Base-by-base conservation (phyloP, 2,113 vertebrate species). In the Myotis yumanensis region DNA sequence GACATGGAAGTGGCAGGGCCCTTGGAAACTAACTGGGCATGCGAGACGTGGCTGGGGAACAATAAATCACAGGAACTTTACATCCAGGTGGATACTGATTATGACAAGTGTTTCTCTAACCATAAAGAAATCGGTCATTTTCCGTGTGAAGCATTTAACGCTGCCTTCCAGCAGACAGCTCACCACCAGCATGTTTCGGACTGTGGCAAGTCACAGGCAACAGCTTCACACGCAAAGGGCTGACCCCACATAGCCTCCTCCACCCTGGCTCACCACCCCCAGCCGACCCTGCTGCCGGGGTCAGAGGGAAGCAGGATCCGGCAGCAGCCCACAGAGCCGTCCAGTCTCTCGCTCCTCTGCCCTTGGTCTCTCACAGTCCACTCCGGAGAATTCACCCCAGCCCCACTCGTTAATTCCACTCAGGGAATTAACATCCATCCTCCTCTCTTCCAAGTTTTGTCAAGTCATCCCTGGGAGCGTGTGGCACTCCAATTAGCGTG, bases 11-110 rank as follows among this genome's bases (percentile, higher is more conserved):
- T 0, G 16, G 69, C 52, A 16, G 7, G 11, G 68, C 15, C 37
- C 59, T 17, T 64, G 71, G 73, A 81, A 68, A 86, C 82, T 5
- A 95, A 90, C 77, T 57, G 88, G 89, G 43, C 76, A 8, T 17
- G 4, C 3, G 84, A 75, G 79, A 96, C 75, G 92, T 1, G 12
- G 73, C 40, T 22, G 90, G 81, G 81, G 40, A 82, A 62, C 52
- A 79, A 68, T 3, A 86, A 79, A 93, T 91, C 51, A 92, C 64
- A 71, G 0, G 12, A 57, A 51, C 66, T 80, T 54, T 57, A 52
- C 46, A 71, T 64, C 71, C 75, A 89, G 37, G 83, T 17, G 62
- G 89, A 90, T 85, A 18, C 59, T 76, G 20, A 72, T 43, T 10
- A 46, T 82, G 77, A 59, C n/a, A 51, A 62, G 20, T 5, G 11